phyloP scores from a whole-genome alignment of 2,113 vertebrate species.

The Ellobius talpinus region DNA sequence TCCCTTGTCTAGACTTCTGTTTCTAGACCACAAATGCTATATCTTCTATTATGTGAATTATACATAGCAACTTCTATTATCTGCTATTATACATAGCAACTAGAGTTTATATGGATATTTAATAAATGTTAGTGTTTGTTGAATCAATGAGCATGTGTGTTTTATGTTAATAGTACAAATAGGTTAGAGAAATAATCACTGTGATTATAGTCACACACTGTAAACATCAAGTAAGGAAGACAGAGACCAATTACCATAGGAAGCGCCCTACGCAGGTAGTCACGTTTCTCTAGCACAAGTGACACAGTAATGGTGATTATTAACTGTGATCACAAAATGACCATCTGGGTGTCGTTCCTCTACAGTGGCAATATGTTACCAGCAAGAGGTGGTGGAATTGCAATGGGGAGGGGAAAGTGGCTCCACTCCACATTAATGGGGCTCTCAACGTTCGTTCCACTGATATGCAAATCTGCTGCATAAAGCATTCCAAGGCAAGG shows the following conservation, averaged over 20 bases:
- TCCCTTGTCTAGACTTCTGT: background rate
- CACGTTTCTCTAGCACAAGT: constrained; percentile 72
- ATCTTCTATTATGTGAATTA: constrained; percentile 23
- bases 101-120: constrained; percentile 28
- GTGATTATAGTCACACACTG: constrained; percentile 63
- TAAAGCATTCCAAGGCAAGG: constrained; percentile 60
- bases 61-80: background rate
- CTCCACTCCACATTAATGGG: constrained; percentile 62
- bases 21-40: background rate
- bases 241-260: constrained; percentile 62
- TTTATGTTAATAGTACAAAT: constrained; percentile 72
- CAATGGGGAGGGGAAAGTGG: constrained; percentile 54
- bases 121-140: constrained; percentile 68
- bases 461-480: constrained; percentile 68
- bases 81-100: background rate
- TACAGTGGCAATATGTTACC: constrained; percentile 64
- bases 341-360: constrained; percentile 62
- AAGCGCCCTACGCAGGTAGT: constrained; percentile 63
- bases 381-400: constrained; percentile 53
- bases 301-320: constrained; percentile 73
- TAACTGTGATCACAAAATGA: constrained; percentile 73
- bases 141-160: constrained; percentile 48
- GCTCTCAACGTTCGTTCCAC: constrained; percentile 41
- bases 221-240: constrained; percentile 68
- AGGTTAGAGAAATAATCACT: constrained; percentile 65